A percentile compares a stretch with the other conserved stretches of the same genome.
phyloP scores from a whole-genome alignment of 2,797 vertebrate species.

The Halcyon badia region DNA sequence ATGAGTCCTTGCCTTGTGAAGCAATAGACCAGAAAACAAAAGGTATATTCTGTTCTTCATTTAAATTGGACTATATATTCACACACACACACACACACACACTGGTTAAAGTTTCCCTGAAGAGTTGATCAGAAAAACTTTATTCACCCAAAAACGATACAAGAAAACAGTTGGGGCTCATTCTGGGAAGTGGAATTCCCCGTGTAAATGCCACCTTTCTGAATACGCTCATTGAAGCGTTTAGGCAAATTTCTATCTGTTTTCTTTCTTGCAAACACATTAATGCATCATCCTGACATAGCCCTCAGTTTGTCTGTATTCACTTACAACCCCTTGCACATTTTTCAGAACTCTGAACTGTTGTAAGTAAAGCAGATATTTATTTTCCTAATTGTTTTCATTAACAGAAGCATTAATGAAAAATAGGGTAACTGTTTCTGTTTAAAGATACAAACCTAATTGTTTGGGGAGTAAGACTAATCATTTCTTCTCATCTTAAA shows the following conservation, averaged over 20 bases:
- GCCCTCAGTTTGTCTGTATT: background rate
- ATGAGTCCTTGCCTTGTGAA: background rate
- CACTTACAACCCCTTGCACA: background rate
- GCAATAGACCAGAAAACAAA: background rate
- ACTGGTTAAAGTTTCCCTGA: background rate
- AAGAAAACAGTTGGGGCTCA: fast-evolving
- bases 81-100: too few species aligned
- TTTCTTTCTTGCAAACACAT: background rate
- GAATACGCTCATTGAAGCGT: background rate
- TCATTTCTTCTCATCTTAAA: background rate
- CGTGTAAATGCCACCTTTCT: background rate
- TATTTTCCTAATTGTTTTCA: background rate
- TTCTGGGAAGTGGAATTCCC: background rate
- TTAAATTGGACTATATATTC: background rate
- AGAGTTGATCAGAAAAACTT: background rate
- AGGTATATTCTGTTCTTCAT: background rate
- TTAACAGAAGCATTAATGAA: background rate
- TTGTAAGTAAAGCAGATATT: background rate
- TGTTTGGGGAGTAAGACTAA: background rate
- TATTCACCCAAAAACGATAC: background rate
- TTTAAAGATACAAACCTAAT: background rate
- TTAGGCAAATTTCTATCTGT: background rate
- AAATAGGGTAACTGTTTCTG: background rate
- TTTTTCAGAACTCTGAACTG: background rate
- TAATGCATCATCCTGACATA: background rate